A percentile compares a stretch with the other conserved stretches of the same genome.
These are phyloP conservation scores for Anseranas semipalmata DNA, from an alignment of 2,113 vertebrate genomes.

Conservation along the genomic window DNA sequence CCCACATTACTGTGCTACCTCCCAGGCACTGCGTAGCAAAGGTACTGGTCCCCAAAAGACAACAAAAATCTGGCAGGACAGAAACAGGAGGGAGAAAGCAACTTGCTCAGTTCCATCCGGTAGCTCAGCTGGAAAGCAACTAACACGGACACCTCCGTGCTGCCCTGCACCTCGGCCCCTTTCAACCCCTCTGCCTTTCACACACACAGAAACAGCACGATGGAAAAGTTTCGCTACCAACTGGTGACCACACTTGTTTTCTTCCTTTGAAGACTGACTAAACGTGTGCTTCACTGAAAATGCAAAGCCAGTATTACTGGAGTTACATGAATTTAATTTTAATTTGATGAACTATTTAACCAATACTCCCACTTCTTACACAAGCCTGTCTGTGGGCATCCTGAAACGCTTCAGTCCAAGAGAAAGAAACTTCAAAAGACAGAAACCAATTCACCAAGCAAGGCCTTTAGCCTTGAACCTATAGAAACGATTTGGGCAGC, in stretches of 20 bases:
- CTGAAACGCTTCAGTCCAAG: not conserved
- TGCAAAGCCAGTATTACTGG: not conserved
- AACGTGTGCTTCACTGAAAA: not conserved
- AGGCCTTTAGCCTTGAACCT: too few species aligned
- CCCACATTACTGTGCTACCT: not conserved
- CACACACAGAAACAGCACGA: not conserved
- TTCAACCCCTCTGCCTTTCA: not conserved
- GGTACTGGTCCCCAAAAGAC: not conserved
- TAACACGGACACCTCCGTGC: not conserved
- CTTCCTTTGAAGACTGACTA: not conserved
- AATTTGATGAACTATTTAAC: not conserved
- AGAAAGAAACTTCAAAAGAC: not conserved
- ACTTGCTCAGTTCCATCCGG: too few species aligned
- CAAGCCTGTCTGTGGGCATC: not conserved
- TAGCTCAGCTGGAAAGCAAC: not conserved
- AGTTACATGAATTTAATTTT: not conserved
- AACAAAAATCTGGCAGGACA: not conserved
- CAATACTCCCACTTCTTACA: not conserved
- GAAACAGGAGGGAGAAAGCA: not conserved
- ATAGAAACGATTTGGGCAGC: not conserved
- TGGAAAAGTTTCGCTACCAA: not conserved
- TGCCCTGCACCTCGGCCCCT: not conserved
- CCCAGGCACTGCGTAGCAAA: not conserved
- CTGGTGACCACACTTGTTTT: not conserved
- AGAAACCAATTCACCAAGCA: too few species aligned